These are phyloP conservation scores for Batillaria attramentaria DNA, from an alignment of 1,140 invertebrate genomes.

Conservation along the genomic window DNA sequence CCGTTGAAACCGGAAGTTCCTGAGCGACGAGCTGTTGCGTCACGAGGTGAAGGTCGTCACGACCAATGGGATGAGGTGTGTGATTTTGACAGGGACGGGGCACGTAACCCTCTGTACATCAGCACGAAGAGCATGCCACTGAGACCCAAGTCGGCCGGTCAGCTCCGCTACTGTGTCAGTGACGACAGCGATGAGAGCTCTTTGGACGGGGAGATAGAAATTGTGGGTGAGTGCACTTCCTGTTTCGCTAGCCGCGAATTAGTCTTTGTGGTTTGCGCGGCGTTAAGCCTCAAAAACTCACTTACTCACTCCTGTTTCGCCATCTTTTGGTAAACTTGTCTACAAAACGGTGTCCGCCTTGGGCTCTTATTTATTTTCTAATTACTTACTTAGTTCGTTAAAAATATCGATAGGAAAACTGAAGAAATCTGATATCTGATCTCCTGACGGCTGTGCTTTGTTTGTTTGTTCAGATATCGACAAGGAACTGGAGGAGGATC, in stretches of 20 bases:
- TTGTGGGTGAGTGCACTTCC: conserved; percentile 10
- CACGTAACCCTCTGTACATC: neutral
- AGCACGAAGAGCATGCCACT: neutral
- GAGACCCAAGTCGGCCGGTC: conserved; percentile 28
- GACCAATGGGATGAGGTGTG: neutral
- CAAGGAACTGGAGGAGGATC: conserved; percentile 28
- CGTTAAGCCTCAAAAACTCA: too few relatives aligned
- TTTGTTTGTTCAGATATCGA: conserved; percentile 8
- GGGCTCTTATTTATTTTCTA: neutral
- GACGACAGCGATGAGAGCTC: conserved; percentile 29
- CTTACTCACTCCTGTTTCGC: neutral
- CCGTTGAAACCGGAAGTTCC: too few relatives aligned
- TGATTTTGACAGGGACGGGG: neutral
- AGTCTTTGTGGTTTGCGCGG: too few relatives aligned
- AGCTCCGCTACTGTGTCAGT: conserved; percentile 15
- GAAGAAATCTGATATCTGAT: neutral
- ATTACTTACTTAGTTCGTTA: neutral
- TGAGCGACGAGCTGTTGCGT: too few relatives aligned
- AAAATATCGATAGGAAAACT: neutral
- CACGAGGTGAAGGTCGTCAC: too few relatives aligned
- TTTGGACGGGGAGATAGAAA: conserved; percentile 29
- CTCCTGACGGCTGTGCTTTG: neutral
- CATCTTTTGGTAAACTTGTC: neutral
- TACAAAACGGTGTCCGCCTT: neutral
- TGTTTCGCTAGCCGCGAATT: neutral